These are phyloP conservation scores for Acipenser transmontanus DNA, from an alignment of 2,797 vertebrate genomes.

Conservation along the genomic window DNA sequence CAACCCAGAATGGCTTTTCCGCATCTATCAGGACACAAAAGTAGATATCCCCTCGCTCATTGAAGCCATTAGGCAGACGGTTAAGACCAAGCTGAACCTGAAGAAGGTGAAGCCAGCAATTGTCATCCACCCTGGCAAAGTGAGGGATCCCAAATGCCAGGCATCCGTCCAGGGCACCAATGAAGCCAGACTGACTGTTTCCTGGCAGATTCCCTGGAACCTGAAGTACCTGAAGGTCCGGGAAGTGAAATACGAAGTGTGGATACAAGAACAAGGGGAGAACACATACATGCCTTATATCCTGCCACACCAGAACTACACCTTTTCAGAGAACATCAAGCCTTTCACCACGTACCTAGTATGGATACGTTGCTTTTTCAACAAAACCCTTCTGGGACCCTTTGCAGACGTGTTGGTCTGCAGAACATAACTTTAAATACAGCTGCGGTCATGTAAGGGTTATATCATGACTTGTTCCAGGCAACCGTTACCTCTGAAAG, in stretches of 20 bases:
- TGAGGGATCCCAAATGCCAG: conserved; percentile 83
- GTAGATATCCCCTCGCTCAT: conserved; percentile 82
- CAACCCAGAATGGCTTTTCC: conserved; percentile 94
- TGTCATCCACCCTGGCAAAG: conserved; percentile 82
- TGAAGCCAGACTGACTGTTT: conserved; percentile 82
- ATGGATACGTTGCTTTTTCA: conserved; percentile 97
- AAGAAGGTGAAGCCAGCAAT: conserved; percentile 68
- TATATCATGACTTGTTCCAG: conserved; percentile 22
- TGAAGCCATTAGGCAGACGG: conserved; percentile 62
- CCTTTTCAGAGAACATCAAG: conserved; percentile 96
- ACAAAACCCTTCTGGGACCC: conserved; percentile 87
- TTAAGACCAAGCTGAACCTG: conserved; percentile 66
- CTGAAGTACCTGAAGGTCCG: conserved; percentile 88
- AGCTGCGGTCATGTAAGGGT: conserved; percentile 5
- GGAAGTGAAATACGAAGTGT: conserved; percentile 94
- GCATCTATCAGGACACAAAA: conserved; percentile 93
- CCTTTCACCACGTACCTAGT: conserved; percentile 95
- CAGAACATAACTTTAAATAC: conserved; percentile 66
- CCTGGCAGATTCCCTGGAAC: conserved; percentile 97
- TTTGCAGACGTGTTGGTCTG: conserved; percentile 93
- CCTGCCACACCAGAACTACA: conserved; percentile 91
- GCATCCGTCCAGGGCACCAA: conserved; percentile 77
- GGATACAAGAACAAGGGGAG: conserved; percentile 98
- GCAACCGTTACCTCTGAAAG: conserved; percentile 11
- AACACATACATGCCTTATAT: conserved; percentile 98